phyloP scores from a whole-genome alignment of 2,113 vertebrate genomes.

The Lota lota region DNA sequence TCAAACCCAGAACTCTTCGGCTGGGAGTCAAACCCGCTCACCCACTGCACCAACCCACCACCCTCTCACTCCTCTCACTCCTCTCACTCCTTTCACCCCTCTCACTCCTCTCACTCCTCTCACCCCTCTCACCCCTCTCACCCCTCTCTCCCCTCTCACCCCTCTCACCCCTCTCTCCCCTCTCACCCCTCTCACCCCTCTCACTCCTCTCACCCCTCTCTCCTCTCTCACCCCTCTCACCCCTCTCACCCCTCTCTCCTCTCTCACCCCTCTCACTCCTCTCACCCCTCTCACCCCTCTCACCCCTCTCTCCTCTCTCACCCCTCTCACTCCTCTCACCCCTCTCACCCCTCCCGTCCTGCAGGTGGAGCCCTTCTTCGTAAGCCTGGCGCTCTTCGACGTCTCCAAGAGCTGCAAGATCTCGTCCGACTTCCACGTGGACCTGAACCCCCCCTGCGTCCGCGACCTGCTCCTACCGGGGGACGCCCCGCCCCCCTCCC shows the following conservation, averaged over 20 bases:
- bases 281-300: too few species aligned
- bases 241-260: not conserved
- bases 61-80: too few species aligned
- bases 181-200: not conserved
- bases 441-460: slow-evolving; percentile 84
- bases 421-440: slow-evolving; percentile 93
- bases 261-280: not conserved
- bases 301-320: not conserved
- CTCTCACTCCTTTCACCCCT: not conserved
- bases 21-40: too few species aligned
- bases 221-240: too few species aligned
- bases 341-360: not conserved
- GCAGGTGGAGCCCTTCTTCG: slow-evolving; percentile 97
- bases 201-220: not conserved
- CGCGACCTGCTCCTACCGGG: slow-evolving; percentile 74
- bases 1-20: too few species aligned
- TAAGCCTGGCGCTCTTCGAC: slow-evolving; percentile 91
- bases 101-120: too few species aligned
- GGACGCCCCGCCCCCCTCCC: slow-evolving; percentile 45
- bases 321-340: too few species aligned
- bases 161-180: not conserved
- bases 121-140: not conserved
- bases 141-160: too few species aligned
- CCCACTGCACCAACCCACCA: too few species aligned
- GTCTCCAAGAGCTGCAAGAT: slow-evolving; percentile 92